phyloP scores from a whole-genome alignment of 2,113 vertebrate species.

The Microtus richardsoni region DNA sequence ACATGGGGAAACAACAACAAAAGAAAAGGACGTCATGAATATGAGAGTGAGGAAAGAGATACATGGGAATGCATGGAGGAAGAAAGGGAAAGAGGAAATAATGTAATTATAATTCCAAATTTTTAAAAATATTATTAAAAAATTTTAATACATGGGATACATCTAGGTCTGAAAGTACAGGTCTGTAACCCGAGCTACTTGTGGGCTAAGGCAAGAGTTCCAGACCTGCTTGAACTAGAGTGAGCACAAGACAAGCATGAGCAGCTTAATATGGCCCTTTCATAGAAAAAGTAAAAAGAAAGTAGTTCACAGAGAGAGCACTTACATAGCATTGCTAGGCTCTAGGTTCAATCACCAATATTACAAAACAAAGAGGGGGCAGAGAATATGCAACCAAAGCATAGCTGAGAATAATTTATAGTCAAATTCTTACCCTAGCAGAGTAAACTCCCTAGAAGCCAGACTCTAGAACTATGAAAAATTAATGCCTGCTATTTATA shows the following conservation, averaged over 20 bases:
- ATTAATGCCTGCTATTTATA: neutral
- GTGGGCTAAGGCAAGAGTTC: neutral
- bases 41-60: neutral
- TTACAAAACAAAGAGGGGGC: neutral
- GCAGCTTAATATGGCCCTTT: neutral
- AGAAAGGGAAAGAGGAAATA: neutral
- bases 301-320: neutral
- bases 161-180: neutral
- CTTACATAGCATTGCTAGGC: neutral
- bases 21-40: neutral
- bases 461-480: neutral
- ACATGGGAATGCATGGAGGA: neutral
- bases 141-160: neutral
- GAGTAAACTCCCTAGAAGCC: too few species aligned
- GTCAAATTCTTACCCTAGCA: conserved; percentile 16
- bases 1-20: neutral
- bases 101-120: neutral
- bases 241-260: neutral
- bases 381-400: conserved; percentile 24
- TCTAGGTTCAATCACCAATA: neutral
- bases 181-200: neutral
- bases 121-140: neutral
- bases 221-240: neutral
- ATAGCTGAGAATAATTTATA: conserved; percentile 47
- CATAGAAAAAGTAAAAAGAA: neutral